A percentile compares a stretch with the other conserved stretches of the same genome.
Conservation (phyloP, 2,113 vertebrate species). For the Lucifuga dentata region DNA sequence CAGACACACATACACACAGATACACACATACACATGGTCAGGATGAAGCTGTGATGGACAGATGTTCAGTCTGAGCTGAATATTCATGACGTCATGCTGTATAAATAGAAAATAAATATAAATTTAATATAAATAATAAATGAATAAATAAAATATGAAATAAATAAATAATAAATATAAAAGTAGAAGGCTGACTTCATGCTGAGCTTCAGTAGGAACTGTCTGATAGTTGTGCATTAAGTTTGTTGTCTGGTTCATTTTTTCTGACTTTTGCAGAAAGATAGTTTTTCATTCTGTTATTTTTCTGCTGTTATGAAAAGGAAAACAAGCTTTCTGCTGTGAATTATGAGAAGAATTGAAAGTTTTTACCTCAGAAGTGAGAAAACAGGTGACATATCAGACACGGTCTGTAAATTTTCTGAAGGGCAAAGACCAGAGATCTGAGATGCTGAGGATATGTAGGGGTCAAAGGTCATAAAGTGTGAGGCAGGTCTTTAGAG, state of each 20-base stretch:
- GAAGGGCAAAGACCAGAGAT: constrained; percentile 50
- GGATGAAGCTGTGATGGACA: constrained; percentile 12
- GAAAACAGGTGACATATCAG: constrained; percentile 78
- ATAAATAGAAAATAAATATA: not conserved
- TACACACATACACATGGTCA: too few species aligned
- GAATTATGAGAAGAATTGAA: constrained; percentile 61
- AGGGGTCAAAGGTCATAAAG: constrained; percentile 61
- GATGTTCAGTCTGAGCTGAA: constrained; percentile 17
- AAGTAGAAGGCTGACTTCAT: too few species aligned
- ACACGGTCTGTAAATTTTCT: constrained; percentile 73
- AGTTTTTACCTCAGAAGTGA: constrained; percentile 52
- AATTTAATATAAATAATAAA: too few species aligned
- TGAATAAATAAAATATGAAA: constrained; percentile 3
- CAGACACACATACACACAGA: too few species aligned
- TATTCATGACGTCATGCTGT: constrained; percentile 2
- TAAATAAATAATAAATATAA: too few species aligned
- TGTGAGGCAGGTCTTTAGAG: constrained; percentile 47
- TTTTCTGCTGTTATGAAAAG: not conserved
- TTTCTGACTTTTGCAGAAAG: not conserved
- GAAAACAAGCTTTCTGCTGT: constrained; percentile 22
- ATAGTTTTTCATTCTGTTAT: too few species aligned
- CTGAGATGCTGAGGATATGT: constrained; percentile 44
- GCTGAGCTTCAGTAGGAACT: too few species aligned
- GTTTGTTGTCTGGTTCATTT: not conserved
- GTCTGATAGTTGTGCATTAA: constrained; percentile 3